Evolutionary conservation across 37 sponge, comb jelly and placozoan genomes (phyloP), one percentile per base, ranked within the genome.

Genomic region (Beroe forskalii): DNA sequence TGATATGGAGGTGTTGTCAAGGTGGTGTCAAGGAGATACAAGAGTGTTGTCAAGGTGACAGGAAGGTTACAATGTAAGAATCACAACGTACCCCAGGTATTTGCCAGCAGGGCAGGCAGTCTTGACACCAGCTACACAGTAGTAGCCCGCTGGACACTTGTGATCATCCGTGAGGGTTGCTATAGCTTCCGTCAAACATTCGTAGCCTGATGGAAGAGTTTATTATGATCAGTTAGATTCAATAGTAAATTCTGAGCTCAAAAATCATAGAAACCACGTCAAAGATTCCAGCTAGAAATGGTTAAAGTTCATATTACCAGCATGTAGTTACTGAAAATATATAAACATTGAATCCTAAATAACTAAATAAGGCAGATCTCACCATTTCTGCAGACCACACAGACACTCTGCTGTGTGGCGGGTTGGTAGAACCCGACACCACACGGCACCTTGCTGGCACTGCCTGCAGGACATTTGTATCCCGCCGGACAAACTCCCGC

Each of bases 71-170:
- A n/a, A n/a, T n/a, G n/a, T n/a, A n/a, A n/a, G n/a, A n/a, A n/a
- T n/a, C n/a, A n/a, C 76, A 44, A 80, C 86, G 3, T 20, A 80
- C 86, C n/a, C 60, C 1, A 32, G 86, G 60, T 42, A 80, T 8
- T 23, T 44, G 1, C 86, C 86, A 30, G 86, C 60, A 22, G 86
- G 86, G 40, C 86, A 80, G 8, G 55, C 48, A 20, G 8, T 80
- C 55, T 80, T 80, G 17, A 28, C 64, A 8, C 37, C 32, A 62
- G 42, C 32, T 35, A 40, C 63, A 35, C 90, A 90, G 67, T 90
- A 90, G 42, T 62, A 62, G 6, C 90, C 90, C 4, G 67, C 42
- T n/a, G 30, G 30, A 62, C 90, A 90, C 41, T 66, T 62, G 90
- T 62, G 41, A 1, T 62, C 25, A 27, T 38, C 44, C 25, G 8